Evolutionary conservation across 1,140 invertebrate species (phyloP), one percentile per base, ranked within the genome.

Genomic region (Drosophila guanche): DNA sequence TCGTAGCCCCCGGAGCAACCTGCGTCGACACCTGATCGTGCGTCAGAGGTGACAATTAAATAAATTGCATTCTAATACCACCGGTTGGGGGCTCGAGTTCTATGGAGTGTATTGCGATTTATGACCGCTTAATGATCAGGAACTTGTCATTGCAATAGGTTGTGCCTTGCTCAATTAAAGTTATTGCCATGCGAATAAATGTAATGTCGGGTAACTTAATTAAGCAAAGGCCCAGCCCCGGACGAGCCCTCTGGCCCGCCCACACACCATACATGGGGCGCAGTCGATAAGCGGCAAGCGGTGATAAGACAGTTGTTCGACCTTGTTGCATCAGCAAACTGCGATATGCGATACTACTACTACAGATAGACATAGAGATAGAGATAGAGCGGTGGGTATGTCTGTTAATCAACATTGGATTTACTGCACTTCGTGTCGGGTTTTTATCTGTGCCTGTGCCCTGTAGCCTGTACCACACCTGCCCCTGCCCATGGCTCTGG

Each of bases 191-290:
- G 29, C n/a, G 46, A 62, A 58, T 76, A 84, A 84, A 86, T 70
- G 58, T 77, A 77, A 67, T 81, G 77, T 70, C 68, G 63, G 81
- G 67, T 81, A 41, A 69, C 43, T 80, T 85, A 86, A 80, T 86
- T 85, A 85, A 86, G 67, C 61, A 60, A 51, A 59, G 47, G 43
- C 29, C 29, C n/a, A 56, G 51, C 45, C 22, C 22, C n/a, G n/a
- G 16, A 22, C 57, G 45, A 62, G 63, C 65, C 70, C 45, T 46
- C 45, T 29, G 4, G 10, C n/a, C 1, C 33, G 2, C 16, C 37
- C 23, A 25, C 29, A 10, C 8, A 22, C 37, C 23, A 25, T 16
- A 10, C 8, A 22, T 14, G 42, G 16, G 63, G 68, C 66, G 66
- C 66, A 52, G 54, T 43, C 61, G 61, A 46, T 33, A 67, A 41